phyloP scores from a whole-genome alignment of 1,140 invertebrate genomes.

The Brachionus calyciflorus region DNA sequence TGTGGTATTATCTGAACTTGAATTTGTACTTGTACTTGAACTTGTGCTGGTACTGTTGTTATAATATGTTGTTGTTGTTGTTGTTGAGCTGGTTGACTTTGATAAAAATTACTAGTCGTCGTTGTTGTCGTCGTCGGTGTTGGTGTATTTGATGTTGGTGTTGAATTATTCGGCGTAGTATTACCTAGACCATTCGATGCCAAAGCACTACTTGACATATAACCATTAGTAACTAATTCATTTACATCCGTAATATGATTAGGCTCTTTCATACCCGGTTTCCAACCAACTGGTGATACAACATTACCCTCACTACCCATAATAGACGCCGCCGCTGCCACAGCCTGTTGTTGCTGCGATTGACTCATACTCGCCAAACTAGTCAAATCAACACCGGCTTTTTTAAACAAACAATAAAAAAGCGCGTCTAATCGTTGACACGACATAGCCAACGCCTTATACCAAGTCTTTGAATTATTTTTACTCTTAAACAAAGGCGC shows the following conservation, averaged over 20 bases:
- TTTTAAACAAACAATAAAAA: constrained; percentile 46
- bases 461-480: constrained; percentile 39
- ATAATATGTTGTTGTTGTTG: constrained; percentile 35
- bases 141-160: background rate
- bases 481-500: constrained; percentile 27
- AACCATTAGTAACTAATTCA: constrained; percentile 12
- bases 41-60: constrained; percentile 38
- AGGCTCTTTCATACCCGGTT: constrained; percentile 22
- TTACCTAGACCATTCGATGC: background rate
- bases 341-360: constrained; percentile 40
- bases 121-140: background rate
- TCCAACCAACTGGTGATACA: background rate
- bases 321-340: constrained; percentile 29
- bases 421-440: constrained; percentile 28
- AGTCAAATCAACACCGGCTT: constrained; percentile 44
- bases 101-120: background rate
- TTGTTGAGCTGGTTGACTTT: too few species aligned
- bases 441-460: constrained; percentile 42
- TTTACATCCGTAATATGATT: constrained; percentile 42
- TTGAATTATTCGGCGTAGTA: background rate
- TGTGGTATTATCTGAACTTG: constrained; percentile 10
- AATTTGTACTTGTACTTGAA: constrained; percentile 45
- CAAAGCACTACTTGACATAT: background rate
- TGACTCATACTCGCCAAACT: constrained; percentile 36
- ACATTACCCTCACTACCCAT: constrained; percentile 6